Evolutionary conservation across 2,888 invertebrate genomes (phyloP), one percentile per base, ranked within the genome.

Genomic region (Xestobium rufovillosum): DNA sequence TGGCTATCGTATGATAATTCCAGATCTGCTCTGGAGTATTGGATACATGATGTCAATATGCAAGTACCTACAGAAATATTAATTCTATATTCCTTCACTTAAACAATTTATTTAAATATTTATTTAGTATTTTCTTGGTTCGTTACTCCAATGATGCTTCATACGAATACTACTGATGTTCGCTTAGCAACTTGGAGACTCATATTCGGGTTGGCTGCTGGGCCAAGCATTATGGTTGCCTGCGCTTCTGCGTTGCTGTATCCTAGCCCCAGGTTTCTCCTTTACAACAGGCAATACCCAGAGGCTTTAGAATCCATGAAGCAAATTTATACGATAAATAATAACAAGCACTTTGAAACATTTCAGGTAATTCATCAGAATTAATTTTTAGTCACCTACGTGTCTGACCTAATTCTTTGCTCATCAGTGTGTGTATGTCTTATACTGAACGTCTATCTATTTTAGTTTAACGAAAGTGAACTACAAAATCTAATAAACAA

Each of bases 271-370:
- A 55, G 70, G 36, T 65, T 58, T 45, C 55, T 65, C 14, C 45
- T 70, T 3, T 60, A 61, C 31, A 53, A 53, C 17, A 59, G 57
- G 37, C 57, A 57, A 23, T 51, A 55, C 14, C 55, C 55, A 16
- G 51, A 63, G 37, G 67, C 69, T 2, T 33, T 63, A 2, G 38
- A 55, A 11, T 54, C 65, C 3, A 43, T 70, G 2, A 68, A 63
- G 42, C 63, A 67, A 41, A 67, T 69, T 14, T 70, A 63, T 45
- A 66, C 70, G 9, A 62, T 70, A 29, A 70, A 70, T 46, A 64
- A 59, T 45, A 68, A 68, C 2, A 61, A 55, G 43, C 66, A 68
- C 43, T 57, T 58, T 12, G 63, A 66, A 34, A 59, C 61, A 29
- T 69, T 61, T 45, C 51, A 59, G 35, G 65, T 67, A 11, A 9